Base-by-base conservation (phyloP, 2,888 invertebrate genomes). In the Nineta flava region DNA sequence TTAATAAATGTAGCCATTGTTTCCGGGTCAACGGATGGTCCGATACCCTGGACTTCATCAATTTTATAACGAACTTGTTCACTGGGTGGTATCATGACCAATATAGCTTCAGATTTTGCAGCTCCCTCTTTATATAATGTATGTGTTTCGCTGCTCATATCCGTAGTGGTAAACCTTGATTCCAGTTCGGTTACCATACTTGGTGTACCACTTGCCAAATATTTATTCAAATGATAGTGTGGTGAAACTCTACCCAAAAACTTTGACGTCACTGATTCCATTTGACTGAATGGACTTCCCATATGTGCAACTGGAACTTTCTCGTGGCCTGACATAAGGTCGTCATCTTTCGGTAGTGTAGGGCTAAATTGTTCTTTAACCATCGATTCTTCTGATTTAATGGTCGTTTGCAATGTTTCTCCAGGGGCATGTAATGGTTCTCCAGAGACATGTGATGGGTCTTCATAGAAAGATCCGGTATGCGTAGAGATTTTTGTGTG, bases 11-110 rank as follows among this genome's bases (percentile, higher is more conserved):
- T 73, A 0, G 62, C 58, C 0, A 76, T 63, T 13, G 74, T 64
- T 1, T 72, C 67, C 1, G 65, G 58, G 0, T 74, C 71, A 0
- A 82, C 74, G 0, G 62, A 54, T 0, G 70, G 65, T 0, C 81
- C 82, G 31, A 81, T 80, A 0, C 81, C 82, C 0, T 77, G 76
- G 1, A 79, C 70, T 0, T 72, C 71, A 47, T 70, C 68, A 0
- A 74, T 69, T 1, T 62, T 13, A 12, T 47, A 15, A 10, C 46
- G 32, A 6, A 47, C 12, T n/a, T 17, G 26, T 47, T 47, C 15
- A 12, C 10, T 31, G 13, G 10, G 15, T 15, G n/a, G 19, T 45
- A 7, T 26, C 7, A 13, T 12, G 2, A 26, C 4, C 6, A 40
- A 16, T 40, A 32, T 12, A 4, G 2, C n/a, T 19, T 31, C 12